Percentiles rank a stretch among this genome's conserved stretches.
Evolutionary conservation across 2,888 invertebrate genomes (phyloP).

Genomic region (Podotricha telesiphe): DNA sequence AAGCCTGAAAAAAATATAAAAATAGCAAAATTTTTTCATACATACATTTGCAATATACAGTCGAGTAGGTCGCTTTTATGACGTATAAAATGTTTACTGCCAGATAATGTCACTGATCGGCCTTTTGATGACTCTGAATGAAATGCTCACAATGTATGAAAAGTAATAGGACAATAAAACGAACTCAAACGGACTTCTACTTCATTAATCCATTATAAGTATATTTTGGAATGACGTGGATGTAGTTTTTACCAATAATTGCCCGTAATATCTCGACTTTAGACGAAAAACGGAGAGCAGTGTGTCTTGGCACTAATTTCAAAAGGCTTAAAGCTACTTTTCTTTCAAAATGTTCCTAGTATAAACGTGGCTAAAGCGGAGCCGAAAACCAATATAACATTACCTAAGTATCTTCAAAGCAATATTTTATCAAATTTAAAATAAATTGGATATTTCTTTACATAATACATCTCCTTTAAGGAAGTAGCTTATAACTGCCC

Average conservation of each 20-base stretch:
- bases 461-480: constrained; percentile 24
- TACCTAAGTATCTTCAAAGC: not conserved
- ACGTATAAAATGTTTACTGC: constrained; percentile 57
- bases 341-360: no score
- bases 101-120: constrained; percentile 56
- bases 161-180: constrained; percentile 49
- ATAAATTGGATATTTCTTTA: constrained; percentile 25
- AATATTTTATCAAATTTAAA: constrained; percentile 19
- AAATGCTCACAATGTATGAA: constrained; percentile 46
- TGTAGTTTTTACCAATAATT: not conserved
- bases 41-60: constrained; percentile 44
- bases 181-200: constrained; percentile 7
- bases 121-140: constrained; percentile 47
- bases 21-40: constrained; percentile 40
- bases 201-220: constrained; percentile 1
- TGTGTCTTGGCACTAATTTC: no score
- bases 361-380: no score
- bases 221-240: constrained; percentile 1
- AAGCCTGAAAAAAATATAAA: not conserved
- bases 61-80: constrained; percentile 55
- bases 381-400: not conserved
- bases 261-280: no score
- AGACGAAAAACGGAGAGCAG: no score
- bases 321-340: no score
- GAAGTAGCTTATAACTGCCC: constrained; percentile 14